These are phyloP conservation scores for Calameuta idolon DNA, from an alignment of 2,888 invertebrate genomes.

Conservation along the genomic window DNA sequence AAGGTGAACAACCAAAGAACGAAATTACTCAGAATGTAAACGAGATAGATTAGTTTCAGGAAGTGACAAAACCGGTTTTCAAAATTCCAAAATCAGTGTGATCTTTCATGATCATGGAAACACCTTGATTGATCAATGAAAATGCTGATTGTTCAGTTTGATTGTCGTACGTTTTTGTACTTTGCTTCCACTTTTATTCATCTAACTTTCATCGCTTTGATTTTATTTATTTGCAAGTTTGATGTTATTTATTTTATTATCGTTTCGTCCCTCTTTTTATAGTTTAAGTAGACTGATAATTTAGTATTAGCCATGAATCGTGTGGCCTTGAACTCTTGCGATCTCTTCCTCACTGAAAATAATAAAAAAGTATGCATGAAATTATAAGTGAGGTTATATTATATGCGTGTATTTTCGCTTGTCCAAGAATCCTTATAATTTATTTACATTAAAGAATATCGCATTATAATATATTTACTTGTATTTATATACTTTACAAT, in stretches of 20 bases:
- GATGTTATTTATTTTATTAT: not conserved
- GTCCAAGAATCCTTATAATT: slow-evolving; percentile 18
- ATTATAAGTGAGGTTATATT: not conserved
- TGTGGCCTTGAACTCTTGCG: not conserved
- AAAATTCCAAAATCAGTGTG: not conserved
- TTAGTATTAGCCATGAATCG: not conserved
- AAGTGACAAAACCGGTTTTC: not conserved
- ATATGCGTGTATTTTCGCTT: not conserved
- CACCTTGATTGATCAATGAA: not conserved
- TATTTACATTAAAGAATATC: slow-evolving; percentile 43
- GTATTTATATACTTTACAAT: slow-evolving; percentile 48
- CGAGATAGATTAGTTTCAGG: not conserved
- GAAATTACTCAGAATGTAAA: slow-evolving; percentile 5
- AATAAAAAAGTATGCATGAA: not conserved
- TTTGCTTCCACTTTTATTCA: not conserved
- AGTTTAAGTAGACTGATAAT: not conserved
- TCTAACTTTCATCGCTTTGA: not conserved
- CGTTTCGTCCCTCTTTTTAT: not conserved
- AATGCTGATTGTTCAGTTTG: not conserved
- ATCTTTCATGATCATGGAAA: not conserved
- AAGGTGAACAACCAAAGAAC: slow-evolving; percentile 22
- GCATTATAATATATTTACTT: slow-evolving; percentile 36
- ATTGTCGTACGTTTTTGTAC: not conserved
- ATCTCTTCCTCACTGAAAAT: not conserved
- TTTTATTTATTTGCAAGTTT: not conserved